phyloP scores from a whole-genome alignment of 2,113 vertebrate genomes.

The Calidris pygmaea region DNA sequence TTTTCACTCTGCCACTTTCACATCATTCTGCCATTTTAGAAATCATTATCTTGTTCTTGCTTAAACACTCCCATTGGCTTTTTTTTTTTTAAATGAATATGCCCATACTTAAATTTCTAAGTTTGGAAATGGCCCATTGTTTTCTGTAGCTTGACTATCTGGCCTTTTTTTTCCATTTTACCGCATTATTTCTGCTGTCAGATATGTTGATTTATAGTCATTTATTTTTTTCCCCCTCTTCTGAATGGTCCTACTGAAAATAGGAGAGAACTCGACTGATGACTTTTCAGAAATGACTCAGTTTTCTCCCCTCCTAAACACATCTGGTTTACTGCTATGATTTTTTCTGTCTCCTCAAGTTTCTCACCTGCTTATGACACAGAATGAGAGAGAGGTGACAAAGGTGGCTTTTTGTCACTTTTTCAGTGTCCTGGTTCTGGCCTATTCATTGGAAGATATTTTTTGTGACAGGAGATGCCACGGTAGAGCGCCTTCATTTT shows the following conservation, averaged over 20 bases:
- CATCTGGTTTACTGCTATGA: neutral
- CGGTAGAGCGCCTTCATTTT: neutral
- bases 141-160: neutral
- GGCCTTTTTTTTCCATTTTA: neutral
- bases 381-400: neutral
- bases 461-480: neutral
- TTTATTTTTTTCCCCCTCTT: neutral
- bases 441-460: neutral
- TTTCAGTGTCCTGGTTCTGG: neutral
- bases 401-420: neutral
- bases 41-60: neutral
- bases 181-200: neutral
- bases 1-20: neutral
- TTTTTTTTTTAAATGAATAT: neutral
- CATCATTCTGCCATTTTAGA: neutral
- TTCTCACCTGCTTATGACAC: conserved; percentile 10
- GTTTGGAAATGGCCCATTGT: neutral
- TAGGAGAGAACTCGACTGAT: neutral
- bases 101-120: neutral
- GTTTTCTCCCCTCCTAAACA: neutral
- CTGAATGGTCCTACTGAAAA: neutral
- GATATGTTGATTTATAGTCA: neutral
- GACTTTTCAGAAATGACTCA: conserved; percentile 24
- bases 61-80: neutral
- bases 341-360: neutral